Conservation (phyloP, 2,113 vertebrate species). For the Lampris megalopsis region DNA sequence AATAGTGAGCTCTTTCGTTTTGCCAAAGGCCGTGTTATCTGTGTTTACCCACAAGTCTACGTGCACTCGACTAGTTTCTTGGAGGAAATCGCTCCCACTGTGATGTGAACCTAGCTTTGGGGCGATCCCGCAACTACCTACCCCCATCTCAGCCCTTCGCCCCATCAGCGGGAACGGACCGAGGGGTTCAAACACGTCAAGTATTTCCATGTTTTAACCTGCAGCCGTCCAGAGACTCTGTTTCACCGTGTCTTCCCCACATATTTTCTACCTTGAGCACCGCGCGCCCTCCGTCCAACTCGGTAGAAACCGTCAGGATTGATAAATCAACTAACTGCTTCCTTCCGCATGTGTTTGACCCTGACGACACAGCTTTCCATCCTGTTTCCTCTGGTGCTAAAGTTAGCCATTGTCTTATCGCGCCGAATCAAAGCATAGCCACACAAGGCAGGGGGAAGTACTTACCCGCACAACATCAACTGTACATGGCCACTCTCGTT, state of each 20-base stretch:
- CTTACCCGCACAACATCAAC: constrained; percentile 6
- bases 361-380: constrained; percentile 27
- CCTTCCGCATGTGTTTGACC: constrained; percentile 45
- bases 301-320: constrained; percentile 18
- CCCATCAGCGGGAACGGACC: neutral
- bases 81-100: constrained; percentile 38
- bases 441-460: constrained; percentile 43
- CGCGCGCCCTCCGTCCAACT: constrained; percentile 17
- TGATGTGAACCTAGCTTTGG: constrained; percentile 26
- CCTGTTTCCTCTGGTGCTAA: constrained; percentile 65
- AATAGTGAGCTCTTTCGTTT: constrained; percentile 33
- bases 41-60: constrained; percentile 49
- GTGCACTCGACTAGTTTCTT: constrained; percentile 50
- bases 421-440: constrained; percentile 51
- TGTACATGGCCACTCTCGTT: constrained; percentile 40
- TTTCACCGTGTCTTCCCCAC: constrained; percentile 12
- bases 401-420: constrained; percentile 52
- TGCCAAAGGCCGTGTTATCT: constrained; percentile 47
- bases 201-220: constrained; percentile 34
- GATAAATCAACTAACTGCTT: constrained; percentile 12
- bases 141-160: constrained; percentile 7
- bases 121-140: constrained; percentile 20
- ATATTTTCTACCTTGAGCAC: constrained; percentile 6
- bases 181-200: constrained; percentile 6
- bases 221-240: neutral